Evolutionary conservation across 1,140 invertebrate genomes (phyloP), one percentile per base, ranked within the genome.

Genomic region (Drosophila nasuta): DNA sequence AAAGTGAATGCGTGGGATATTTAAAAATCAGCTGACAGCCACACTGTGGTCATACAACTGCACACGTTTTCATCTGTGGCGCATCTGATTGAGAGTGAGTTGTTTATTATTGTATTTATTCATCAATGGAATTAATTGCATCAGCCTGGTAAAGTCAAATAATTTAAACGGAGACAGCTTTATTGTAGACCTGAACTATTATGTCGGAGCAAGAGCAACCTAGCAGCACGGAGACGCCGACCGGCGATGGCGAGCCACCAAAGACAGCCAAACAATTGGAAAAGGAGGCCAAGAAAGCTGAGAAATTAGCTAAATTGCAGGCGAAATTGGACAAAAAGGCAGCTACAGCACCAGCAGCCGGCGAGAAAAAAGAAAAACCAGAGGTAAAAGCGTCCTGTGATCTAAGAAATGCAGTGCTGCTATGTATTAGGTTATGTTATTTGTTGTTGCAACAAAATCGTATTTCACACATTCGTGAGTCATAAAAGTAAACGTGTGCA

Each of bases 251-350:
- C 25, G 86, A 89, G 1, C 94, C 94, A 70, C 94, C 94, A 56
- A 98, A 98, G 93, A 96, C 96, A 13, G 96, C 96, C 0, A 98
- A 98, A 92, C 97, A 98, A 91, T 92, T 98, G 41, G 96, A 97
- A 92, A 98, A 98, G 91, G 97, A 98, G 93, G 96, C 96, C 0
- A 96, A 97, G 72, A 98, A 97, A 88, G 95, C 96, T 43, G 97
- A 97, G 0, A 98, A 98, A 91, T 93, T 98, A 68, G 97, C 97
- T 75, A 99, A 98, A 93, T 96, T 98, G 48, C 96, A 97, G 91
- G 96, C 97, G 62, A 98, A 98, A 91, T 94, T 97, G 89, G 96
- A 97, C 49, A 98, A 98, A 89, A 96, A 97, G 90, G 94, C 93
- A 43, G 45, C 81, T 17, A 72, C 72, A 30, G 92, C 93, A 58